Base-by-base conservation (phyloP, 2,113 vertebrate genomes). In the Xenopus borealis region DNA sequence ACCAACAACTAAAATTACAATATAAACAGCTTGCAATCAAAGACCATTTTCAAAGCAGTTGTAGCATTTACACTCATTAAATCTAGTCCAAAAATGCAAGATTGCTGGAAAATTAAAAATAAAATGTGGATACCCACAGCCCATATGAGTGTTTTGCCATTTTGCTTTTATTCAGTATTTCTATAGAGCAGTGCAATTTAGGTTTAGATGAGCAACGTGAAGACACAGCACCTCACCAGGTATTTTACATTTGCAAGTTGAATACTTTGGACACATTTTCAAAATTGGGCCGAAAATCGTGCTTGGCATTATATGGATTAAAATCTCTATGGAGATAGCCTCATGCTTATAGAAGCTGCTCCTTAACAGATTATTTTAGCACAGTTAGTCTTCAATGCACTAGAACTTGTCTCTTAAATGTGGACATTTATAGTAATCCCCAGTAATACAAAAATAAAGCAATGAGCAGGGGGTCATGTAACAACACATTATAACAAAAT, bases 21-120 rank as follows among this genome's bases (percentile, higher is more conserved):
- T 84, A 81, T 62, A 86, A 86, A 88, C 81, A 83, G 87, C 85
- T 85, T 81, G 82, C 82, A 89, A 87, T 88, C 85, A 87, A 76
- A 83, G 73, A 78, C 83, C 79, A 84, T 87, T 88, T 85, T 46
- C 18, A 73, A 57, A 13, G 72, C 57, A 67, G 63, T 67, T 67
- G 58, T 3, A 12, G 33, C 20, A 75, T 75, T 75, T 68, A 62
- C 44, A 10, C 14, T 61, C 55, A 75, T 75, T 75, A 68, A 23
- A 62, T 52, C 45, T 68, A n/a, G 57, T 52, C 65, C 17, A 7
- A 68, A 50, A 68, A 66, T 47, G 64, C 45, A 62, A 52, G 65
- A 75, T 75, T 75, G 67, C 59, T 50, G 18, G 30, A 10, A 75
- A 62, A 75, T 75, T 68, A 68, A 61, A 55, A 67, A 17, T 52